phyloP scores from a whole-genome alignment of 2,888 invertebrate genomes.

The Phoronis australis region DNA sequence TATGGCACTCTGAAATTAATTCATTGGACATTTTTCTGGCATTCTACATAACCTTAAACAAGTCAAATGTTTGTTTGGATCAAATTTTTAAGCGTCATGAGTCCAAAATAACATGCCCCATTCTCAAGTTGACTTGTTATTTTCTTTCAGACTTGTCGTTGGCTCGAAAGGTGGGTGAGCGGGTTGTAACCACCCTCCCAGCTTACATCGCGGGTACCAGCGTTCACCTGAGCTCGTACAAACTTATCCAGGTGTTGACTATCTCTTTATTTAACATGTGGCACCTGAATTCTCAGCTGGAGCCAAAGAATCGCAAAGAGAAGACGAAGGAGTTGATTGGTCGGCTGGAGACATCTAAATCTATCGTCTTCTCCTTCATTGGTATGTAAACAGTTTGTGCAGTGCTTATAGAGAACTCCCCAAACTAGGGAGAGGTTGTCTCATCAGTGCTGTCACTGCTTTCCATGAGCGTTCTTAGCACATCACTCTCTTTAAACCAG shows the following conservation, averaged over 20 bases:
- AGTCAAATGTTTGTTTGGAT: too few species aligned
- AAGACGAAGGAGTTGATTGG: conserved; percentile 52
- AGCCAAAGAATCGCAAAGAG: conserved; percentile 1
- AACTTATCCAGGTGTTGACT: conserved; percentile 71
- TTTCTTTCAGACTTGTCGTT: conserved; percentile 57
- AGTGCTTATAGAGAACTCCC: too few species aligned
- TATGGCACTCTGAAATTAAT: background rate
- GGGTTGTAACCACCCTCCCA: conserved; percentile 67
- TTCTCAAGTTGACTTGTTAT: background rate
- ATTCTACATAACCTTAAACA: too few species aligned
- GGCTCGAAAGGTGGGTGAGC: conserved; percentile 62
- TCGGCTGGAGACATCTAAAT: conserved; percentile 60
- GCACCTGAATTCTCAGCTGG: conserved; percentile 25
- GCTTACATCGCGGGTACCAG: conserved; percentile 73
- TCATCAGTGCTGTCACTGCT: too few species aligned
- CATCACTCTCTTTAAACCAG: too few species aligned
- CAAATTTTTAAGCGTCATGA: too few species aligned
- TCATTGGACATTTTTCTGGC: background rate
- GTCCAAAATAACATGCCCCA: background rate
- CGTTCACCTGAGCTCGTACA: conserved; percentile 71
- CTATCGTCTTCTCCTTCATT: conserved; percentile 62
- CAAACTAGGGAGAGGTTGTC: too few species aligned
- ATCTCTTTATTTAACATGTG: conserved; percentile 69
- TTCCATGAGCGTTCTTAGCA: too few species aligned
- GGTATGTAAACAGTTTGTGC: too few species aligned